These are phyloP conservation scores for Scaptomyza parva DNA, from an alignment of 2,888 invertebrate genomes.

Conservation along the genomic window DNA sequence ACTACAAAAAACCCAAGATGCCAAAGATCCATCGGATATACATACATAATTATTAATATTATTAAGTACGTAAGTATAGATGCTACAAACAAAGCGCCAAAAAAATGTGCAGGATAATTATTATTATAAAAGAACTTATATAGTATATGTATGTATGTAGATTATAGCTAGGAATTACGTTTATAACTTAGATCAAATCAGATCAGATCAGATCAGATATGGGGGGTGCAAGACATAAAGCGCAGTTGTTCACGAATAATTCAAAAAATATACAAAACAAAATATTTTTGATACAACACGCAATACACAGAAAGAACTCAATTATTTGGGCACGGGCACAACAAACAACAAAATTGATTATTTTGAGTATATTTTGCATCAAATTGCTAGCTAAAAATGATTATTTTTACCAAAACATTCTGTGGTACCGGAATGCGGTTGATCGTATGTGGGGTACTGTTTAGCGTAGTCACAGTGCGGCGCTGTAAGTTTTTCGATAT, in stretches of 20 bases:
- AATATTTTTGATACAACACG: slow-evolving; percentile 8
- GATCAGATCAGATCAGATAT: too few relatives aligned
- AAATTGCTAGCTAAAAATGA: slow-evolving; percentile 67
- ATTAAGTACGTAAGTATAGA: slow-evolving; percentile 39
- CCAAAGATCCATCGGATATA: slow-evolving; percentile 51
- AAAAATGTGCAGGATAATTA: slow-evolving; percentile 58
- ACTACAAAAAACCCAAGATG: slow-evolving; percentile 69
- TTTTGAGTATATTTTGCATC: slow-evolving; percentile 30
- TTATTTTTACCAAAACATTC: slow-evolving; percentile 85
- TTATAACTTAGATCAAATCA: slow-evolving; percentile 49
- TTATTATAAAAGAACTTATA: slow-evolving; percentile 48
- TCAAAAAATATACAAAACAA: slow-evolving; percentile 9
- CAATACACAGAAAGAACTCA: slow-evolving; percentile 42
- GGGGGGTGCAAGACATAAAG: slow-evolving; percentile 49
- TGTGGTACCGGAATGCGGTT: slow-evolving; percentile 86
- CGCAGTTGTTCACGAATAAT: slow-evolving; percentile 21
- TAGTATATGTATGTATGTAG: too few relatives aligned
- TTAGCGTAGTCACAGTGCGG: slow-evolving; percentile 85
- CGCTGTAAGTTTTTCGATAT: slow-evolving; percentile 84
- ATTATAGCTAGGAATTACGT: slow-evolving; percentile 67
- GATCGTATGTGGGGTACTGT: slow-evolving; percentile 85
- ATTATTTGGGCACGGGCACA: slow-evolving; percentile 53
- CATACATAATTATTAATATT: slow-evolving; percentile 10
- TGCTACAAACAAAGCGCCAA: slow-evolving; percentile 61
- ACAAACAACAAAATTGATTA: slow-evolving; percentile 37